phyloP scores from a whole-genome alignment of 37 sponge, comb jelly and placozoan species.

The Hexactinellida sp. region DNA sequence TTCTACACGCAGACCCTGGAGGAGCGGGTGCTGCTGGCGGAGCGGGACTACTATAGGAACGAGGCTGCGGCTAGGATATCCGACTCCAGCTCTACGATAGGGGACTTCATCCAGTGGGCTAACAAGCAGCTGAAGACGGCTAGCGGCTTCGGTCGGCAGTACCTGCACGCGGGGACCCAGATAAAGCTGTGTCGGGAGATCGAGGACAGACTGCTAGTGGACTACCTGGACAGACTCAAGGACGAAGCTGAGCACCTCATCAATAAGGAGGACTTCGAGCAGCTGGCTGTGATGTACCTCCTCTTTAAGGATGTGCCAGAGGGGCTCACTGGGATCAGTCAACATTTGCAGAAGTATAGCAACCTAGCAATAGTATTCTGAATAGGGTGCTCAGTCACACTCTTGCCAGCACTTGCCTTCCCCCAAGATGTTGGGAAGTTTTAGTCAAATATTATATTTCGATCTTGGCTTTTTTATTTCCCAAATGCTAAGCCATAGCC shows the following conservation, averaged over 20 bases:
- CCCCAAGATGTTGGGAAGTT: too few species aligned
- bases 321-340: neutral
- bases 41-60: neutral
- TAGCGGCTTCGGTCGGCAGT: neutral
- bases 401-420: too few species aligned
- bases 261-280: neutral
- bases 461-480: too few species aligned
- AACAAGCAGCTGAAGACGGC: neutral
- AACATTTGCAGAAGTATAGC: neutral
- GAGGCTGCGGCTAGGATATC: neutral
- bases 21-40: neutral
- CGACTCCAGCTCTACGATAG: neutral
- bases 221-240: neutral
- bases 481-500: too few species aligned
- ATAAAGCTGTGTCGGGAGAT: neutral
- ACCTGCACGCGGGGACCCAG: neutral
- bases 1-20: neutral
- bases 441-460: too few species aligned
- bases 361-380: too few species aligned
- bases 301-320: conserved; percentile 11
- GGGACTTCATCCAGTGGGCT: neutral
- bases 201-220: neutral
- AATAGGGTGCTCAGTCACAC: too few species aligned
- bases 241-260: neutral
- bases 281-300: neutral